These are phyloP conservation scores for Perca flavescens DNA, from an alignment of 2,113 vertebrate genomes.

Conservation along the genomic window DNA sequence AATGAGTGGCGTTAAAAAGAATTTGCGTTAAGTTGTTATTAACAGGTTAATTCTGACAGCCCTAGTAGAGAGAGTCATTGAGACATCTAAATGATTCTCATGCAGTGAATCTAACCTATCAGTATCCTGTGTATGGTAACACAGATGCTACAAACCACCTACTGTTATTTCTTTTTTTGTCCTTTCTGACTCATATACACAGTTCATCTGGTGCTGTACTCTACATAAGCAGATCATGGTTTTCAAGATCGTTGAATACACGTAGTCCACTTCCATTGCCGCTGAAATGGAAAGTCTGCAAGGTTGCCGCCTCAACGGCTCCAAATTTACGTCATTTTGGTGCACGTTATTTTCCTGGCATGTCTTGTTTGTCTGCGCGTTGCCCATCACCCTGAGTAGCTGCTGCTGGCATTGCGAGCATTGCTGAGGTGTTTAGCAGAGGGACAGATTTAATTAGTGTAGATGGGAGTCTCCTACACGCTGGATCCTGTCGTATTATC, in stretches of 20 bases:
- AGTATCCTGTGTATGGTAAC: not conserved
- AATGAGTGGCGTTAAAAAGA: too few species aligned
- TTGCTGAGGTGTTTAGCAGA: slow-evolving; percentile 50
- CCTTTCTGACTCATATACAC: slow-evolving; percentile 5
- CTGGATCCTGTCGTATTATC: slow-evolving; percentile 67
- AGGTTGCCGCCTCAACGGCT: not conserved
- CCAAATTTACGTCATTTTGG: slow-evolving; percentile 13
- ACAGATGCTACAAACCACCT: not conserved
- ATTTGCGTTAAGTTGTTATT: too few species aligned
- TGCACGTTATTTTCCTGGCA: slow-evolving; percentile 25
- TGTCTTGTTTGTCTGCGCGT: slow-evolving; percentile 21
- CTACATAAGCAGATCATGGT: slow-evolving; percentile 6
- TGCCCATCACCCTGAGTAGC: slow-evolving; percentile 39
- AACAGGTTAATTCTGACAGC: too few species aligned
- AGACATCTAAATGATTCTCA: not conserved
- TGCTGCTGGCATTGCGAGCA: not conserved
- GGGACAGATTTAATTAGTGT: slow-evolving; percentile 70
- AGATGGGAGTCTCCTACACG: slow-evolving; percentile 58
- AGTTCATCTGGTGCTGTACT: not conserved
- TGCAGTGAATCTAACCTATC: not conserved
- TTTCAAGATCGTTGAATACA: slow-evolving; percentile 23
- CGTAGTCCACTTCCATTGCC: not conserved
- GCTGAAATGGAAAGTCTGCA: not conserved
- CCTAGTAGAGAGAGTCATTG: too few species aligned
- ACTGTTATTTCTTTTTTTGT: slow-evolving; percentile 2